Evolutionary conservation across 1,140 invertebrate species (phyloP).

Genomic region (Macrosteles quadrilineatus): DNA sequence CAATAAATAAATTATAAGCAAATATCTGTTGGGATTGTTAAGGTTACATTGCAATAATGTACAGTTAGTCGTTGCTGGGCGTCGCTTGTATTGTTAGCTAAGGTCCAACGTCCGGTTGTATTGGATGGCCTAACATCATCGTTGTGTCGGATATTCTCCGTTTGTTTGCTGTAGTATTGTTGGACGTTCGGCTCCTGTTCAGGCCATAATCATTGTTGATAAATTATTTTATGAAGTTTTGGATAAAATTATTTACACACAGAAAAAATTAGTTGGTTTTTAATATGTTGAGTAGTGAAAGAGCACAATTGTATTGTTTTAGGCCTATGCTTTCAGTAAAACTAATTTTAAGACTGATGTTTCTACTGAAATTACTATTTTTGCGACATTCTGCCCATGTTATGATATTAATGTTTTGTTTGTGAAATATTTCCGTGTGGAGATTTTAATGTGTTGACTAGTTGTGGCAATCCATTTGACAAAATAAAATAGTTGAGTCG

Average conservation of each 20-base stretch:
- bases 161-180: constrained; percentile 20
- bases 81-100: not conserved
- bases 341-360: constrained; percentile 25
- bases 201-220: constrained; percentile 2
- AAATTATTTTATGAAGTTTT: constrained; percentile 17
- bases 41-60: not conserved
- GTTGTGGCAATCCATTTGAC: constrained; percentile 11
- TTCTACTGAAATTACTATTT: constrained; percentile 28
- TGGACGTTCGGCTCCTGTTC: constrained; percentile 8
- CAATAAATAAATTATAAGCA: too few relatives aligned
- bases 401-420: constrained; percentile 19
- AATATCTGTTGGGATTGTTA: too few relatives aligned
- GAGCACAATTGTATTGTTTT: constrained; percentile 20
- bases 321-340: constrained; percentile 26
- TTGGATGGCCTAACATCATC: not conserved
- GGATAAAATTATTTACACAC: constrained; percentile 18
- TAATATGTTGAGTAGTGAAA: constrained; percentile 7
- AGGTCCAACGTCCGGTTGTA: constrained; percentile 11
- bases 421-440: constrained; percentile 5
- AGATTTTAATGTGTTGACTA: constrained; percentile 17
- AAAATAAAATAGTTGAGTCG: constrained; percentile 5
- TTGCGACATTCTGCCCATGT: constrained; percentile 24
- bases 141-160: not conserved
- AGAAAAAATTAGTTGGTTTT: not conserved
- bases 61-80: not conserved